These are phyloP conservation scores for Aegotheles bennettii DNA, from an alignment of 2,113 vertebrate species.

Conservation along the genomic window DNA sequence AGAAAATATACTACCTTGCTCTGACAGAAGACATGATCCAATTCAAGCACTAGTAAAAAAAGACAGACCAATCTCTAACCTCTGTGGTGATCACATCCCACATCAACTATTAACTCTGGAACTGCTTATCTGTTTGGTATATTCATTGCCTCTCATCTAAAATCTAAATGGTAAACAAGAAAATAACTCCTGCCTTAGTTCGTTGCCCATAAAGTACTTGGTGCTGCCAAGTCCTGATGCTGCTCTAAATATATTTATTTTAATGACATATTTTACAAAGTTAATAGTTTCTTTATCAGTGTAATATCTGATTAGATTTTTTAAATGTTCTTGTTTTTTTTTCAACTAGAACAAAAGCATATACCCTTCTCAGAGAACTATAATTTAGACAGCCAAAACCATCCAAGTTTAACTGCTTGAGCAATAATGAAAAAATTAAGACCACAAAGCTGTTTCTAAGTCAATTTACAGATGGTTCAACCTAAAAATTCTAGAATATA, in stretches of 20 bases:
- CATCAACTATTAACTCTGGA: background rate
- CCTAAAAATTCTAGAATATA: conserved; percentile 14
- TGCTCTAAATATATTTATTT: background rate
- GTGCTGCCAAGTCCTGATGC: background rate
- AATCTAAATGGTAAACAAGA: background rate
- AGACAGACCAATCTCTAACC: background rate
- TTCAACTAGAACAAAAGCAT: background rate
- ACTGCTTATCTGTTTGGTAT: background rate
- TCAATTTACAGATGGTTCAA: background rate
- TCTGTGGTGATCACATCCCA: background rate
- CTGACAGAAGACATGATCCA: background rate
- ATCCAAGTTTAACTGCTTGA: background rate
- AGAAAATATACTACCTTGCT: background rate
- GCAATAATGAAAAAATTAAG: background rate
- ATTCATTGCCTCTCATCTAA: background rate
- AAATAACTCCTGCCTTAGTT: background rate
- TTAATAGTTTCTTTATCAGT: background rate
- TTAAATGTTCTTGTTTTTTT: background rate
- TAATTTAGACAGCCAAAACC: background rate
- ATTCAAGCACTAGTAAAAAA: background rate
- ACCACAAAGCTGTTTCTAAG: background rate
- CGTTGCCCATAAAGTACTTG: background rate
- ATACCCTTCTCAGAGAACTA: background rate
- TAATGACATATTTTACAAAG: background rate
- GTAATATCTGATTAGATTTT: background rate